Base-by-base conservation (phyloP, 2,888 invertebrate genomes). In the Lysandra coridon region DNA sequence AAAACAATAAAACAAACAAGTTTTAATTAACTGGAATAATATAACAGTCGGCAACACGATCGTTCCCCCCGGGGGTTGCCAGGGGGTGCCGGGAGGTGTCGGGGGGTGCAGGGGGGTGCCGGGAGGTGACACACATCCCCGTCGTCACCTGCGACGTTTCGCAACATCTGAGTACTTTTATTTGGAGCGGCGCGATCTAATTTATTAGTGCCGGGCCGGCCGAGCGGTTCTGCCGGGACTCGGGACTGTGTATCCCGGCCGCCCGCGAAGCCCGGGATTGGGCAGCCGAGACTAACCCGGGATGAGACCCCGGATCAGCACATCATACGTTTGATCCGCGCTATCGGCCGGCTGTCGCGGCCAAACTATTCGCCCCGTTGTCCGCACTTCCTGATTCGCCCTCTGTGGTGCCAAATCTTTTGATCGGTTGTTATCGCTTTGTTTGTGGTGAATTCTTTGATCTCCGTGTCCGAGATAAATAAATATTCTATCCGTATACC, bases 21-120 rank as follows among this genome's bases (percentile, higher is more conserved):
- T 69, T 69, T 69, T 69, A 69, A 69, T 69, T 69, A 69, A 33
- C 69, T 33, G 69, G 69, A 69, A 69, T 69, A 69, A 69, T 69
- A 69, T 33, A 37, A 69, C 37, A 69, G 69, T 69, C 37, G 37
- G 69, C 69, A 69, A 37, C 33, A 69, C 33, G 33, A 14, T 69
- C 30, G 33, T 17, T 57, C 17, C 69, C 33, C 12, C 30, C 30
- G 4, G 37, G 37, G 37, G 0, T 37, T 2, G 4, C 37, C 23
- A 2, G 23, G 2, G 30, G 69, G 33, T 33, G 33, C 12, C 30
- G 69, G 33, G 69, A 14, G 33, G 12, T 60, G n/a, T 6, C 62
- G 69, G 69, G 69, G 0, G 69, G 14, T 62, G 62, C 23, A 23
- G 23, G 62, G 62, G 62, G 62, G 4, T 62, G 62, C 23, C 0